These are phyloP conservation scores for Andrena bicolor DNA, from an alignment of 2,888 invertebrate genomes.

Conservation along the genomic window DNA sequence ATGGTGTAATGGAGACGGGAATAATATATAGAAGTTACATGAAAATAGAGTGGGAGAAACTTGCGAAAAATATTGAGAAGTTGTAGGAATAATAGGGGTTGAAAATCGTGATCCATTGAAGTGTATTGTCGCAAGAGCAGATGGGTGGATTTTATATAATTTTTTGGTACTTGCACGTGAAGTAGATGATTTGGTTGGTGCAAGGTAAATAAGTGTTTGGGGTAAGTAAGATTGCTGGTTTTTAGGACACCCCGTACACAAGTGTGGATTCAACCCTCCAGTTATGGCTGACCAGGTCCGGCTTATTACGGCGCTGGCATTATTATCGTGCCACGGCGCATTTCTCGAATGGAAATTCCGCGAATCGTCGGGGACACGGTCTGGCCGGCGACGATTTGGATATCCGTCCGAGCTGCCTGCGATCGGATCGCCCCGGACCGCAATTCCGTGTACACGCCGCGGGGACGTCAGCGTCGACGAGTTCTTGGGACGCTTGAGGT, in stretches of 20 bases:
- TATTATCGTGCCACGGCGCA: conserved; percentile 71
- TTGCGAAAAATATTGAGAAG: too few relatives aligned
- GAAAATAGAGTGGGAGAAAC: too few relatives aligned
- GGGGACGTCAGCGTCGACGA: conserved; percentile 17
- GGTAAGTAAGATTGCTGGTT: neutral
- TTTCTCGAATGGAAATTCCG: conserved; percentile 72
- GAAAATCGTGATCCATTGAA: too few relatives aligned
- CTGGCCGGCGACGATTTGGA: conserved; percentile 54
- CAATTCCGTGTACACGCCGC: conserved; percentile 59
- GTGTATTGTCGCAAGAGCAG: too few relatives aligned
- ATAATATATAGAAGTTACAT: too few relatives aligned
- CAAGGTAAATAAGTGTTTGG: too few relatives aligned
- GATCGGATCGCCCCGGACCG: conserved; percentile 56
- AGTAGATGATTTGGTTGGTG: too few relatives aligned
- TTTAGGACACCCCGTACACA: neutral
- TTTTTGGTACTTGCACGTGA: too few relatives aligned
- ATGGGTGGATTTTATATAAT: too few relatives aligned
- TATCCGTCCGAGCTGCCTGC: conserved; percentile 39
- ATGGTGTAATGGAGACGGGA: too few relatives aligned
- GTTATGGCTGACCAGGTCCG: conserved; percentile 42
- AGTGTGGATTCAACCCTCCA: conserved; percentile 1
- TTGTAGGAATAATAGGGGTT: too few relatives aligned
- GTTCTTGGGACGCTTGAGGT: conserved; percentile 23
- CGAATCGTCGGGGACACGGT: conserved; percentile 65
- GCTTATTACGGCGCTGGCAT: conserved; percentile 73